Evolutionary conservation across 2,113 vertebrate genomes (phyloP), one percentile per base, ranked within the genome.

Genomic region (Cairina moschata): DNA sequence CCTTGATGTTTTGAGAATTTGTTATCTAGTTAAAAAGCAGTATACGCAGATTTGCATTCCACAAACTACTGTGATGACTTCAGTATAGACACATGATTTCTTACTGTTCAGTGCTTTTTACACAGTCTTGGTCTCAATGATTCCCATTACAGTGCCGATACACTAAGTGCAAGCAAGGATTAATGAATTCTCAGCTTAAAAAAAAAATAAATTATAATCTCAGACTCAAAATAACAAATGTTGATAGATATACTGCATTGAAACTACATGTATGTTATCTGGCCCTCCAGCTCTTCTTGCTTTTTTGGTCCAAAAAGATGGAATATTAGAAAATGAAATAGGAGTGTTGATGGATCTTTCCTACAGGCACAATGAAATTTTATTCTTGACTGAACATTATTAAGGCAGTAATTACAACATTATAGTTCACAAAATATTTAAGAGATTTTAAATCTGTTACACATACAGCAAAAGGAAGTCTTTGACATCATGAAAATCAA

Each of bases 111-210:
- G 36, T 54, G 78, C n/a, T 79, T 87, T 92, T 81, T 48, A 63
- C 22, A 25, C 6, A 3, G 15, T 54, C 38, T 25, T 60, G 23
- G 21, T 91, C 54, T 82, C 86, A 85, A 32, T 13, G 42, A n/a
- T 75, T 72, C 66, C 48, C 26, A 76, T 86, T 81, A 72, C 16
- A 50, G 38, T n/a, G 11, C n/a, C 58, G 31, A 50, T 25, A 58
- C 36, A n/a, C 6, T 85, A 87, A 88, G 8, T 56, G 6, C 22
- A 79, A 90, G 17, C 34, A 66, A 66, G 8, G 32, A 80, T 62
- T 90, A 85, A 83, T 83, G 54, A 91, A 79, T 87, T 91, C 42
- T 79, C 29, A 56, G 18, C 13, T 79, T 38, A 95, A 82, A 88
- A 82, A 40, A 17, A 50, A 25, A 50, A 50, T 3, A 8, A 46